Evolutionary conservation across 2,797 vertebrate genomes (phyloP).

Genomic region (Microchirus variegatus): DNA sequence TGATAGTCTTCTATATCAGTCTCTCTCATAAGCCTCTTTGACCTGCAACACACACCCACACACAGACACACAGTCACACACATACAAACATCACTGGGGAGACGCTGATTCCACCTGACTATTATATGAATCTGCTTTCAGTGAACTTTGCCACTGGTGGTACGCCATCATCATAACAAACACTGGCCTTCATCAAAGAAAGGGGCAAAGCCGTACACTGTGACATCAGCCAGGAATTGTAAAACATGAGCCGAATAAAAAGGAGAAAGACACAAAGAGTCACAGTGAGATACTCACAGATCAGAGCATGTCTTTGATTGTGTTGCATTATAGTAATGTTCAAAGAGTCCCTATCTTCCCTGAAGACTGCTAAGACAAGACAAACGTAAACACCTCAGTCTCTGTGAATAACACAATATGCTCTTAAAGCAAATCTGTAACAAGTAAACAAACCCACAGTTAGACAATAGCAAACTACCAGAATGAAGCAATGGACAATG

Average conservation of each 20-base stretch:
- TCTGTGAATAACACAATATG: constrained; percentile 13
- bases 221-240: constrained; percentile 31
- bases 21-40: constrained; percentile 15
- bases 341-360: constrained; percentile 17
- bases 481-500: constrained; percentile 6
- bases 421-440: constrained; percentile 16
- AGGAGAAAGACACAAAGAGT: background rate
- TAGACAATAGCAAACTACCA: background rate
- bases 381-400: constrained; percentile 23
- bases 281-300: constrained; percentile 2
- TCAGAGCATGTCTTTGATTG: constrained; percentile 21
- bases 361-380: constrained; percentile 32
- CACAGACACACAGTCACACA: background rate
- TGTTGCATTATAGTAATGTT: constrained; percentile 24
- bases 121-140: constrained; percentile 36
- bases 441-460: constrained; percentile 1
- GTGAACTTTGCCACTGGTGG: constrained; percentile 50
- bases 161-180: constrained; percentile 49
- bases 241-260: constrained; percentile 12
- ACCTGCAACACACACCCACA: constrained; percentile 8
- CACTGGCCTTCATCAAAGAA: constrained; percentile 38
- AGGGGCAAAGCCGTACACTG: constrained; percentile 1
- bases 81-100: constrained; percentile 2
- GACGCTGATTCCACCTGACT: constrained; percentile 23
- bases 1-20: constrained; percentile 46